Evolutionary conservation across 2,113 vertebrate genomes (phyloP), one percentile per base, ranked within the genome.

Genomic region (Antechinus flavipes): DNA sequence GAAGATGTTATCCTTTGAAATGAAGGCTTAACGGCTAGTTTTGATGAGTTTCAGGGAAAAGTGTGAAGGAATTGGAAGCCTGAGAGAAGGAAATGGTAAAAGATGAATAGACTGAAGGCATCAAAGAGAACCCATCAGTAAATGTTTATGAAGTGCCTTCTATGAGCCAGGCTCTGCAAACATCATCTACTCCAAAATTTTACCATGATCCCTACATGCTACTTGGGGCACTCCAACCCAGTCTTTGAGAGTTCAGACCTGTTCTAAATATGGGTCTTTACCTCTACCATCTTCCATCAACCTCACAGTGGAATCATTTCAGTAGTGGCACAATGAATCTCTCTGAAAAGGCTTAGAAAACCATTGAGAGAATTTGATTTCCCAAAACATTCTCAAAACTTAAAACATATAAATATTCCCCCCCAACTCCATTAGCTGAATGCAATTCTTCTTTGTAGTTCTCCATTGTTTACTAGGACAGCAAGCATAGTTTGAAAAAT

Each of bases 391-490:
- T 97, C 91, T 35, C 49, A 93, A 42, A 54, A 50, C 90, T 89
- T 91, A 94, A 94, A 89, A 95, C 14, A 68, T n/a, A 19, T 35
- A 68, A 35, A 55, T 55, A 55, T 24, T 27, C 3, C 2, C 55
- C 24, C 55, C 19, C 55, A 2, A 76, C 6, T 2, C 19, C n/a
- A 23, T 47, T 61, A 95, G 42, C 50, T 94, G 68, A 97, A 97
- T 95, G 14, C 30, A 93, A 2, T 53, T 97, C 97, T 94, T 96
- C 94, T 97, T 97, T 97, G 90, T 95, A 96, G 94, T 96, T 92
- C 84, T 93, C 90, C 95, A 93, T 93, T 97, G 95, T 93, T 97
- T 97, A 47, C n/a, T 93, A 94, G 94, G 94, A 96, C 35, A 97
- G 61, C 26, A 96, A 58, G 55, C 91, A 90, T 0, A 95, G 47